phyloP scores from a whole-genome alignment of 1,140 invertebrate genomes.

The Steinernema feltiae region DNA sequence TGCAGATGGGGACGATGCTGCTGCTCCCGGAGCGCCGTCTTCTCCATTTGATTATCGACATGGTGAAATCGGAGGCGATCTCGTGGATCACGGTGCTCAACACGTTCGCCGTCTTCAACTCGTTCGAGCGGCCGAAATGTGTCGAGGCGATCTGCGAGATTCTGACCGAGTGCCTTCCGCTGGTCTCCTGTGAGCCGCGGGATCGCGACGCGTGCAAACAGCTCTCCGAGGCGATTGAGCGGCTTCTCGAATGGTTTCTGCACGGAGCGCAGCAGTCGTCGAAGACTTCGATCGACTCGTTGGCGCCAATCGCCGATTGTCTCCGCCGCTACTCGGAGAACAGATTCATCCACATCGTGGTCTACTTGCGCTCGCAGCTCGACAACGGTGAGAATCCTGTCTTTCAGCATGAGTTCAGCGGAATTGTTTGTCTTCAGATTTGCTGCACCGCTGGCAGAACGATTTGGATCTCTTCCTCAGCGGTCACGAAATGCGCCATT shows the following conservation, averaged over 20 bases:
- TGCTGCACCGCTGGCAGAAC: background rate
- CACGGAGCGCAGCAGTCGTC: background rate
- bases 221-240: background rate
- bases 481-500: background rate
- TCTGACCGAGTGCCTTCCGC: background rate
- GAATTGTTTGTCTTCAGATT: background rate
- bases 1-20: background rate
- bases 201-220: background rate
- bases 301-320: background rate
- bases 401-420: background rate
- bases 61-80: background rate
- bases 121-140: background rate
- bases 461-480: background rate
- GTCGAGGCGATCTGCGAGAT: background rate
- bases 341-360: background rate
- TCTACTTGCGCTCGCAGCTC: background rate
- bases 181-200: background rate
- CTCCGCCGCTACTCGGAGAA: background rate
- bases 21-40: background rate
- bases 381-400: background rate
- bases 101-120: background rate
- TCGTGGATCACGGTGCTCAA: constrained; percentile 1
- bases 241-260: background rate
- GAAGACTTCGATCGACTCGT: background rate
- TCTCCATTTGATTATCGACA: background rate